Evolutionary conservation across 1,140 invertebrate genomes (phyloP).

Genomic region (Drosophila tsacasi): DNA sequence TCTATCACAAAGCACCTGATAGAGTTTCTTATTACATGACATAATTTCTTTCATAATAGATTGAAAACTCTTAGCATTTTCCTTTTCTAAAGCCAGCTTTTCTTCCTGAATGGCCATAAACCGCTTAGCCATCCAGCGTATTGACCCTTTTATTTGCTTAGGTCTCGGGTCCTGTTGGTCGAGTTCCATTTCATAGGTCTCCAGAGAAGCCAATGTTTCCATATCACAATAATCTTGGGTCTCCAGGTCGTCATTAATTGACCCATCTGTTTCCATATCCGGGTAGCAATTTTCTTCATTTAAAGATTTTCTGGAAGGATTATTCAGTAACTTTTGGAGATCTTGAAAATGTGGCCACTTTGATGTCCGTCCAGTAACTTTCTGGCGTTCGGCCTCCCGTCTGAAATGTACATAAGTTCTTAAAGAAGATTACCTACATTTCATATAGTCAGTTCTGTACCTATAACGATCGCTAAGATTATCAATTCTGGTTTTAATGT

Average conservation of each 20-base stretch:
- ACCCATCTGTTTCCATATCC: background rate
- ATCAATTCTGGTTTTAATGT: constrained; percentile 56
- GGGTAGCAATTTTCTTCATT: background rate
- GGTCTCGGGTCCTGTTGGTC: constrained; percentile 12
- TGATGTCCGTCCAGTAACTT: background rate
- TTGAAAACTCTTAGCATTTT: constrained; percentile 44
- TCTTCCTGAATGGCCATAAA: constrained; percentile 3
- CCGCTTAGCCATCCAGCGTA: background rate
- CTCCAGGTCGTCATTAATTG: background rate
- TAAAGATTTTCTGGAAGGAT: background rate
- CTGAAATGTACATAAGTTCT: background rate
- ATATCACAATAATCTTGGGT: background rate
- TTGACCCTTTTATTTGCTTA: background rate
- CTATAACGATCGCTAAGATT: constrained; percentile 40
- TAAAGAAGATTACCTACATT: background rate
- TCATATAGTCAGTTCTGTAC: constrained; percentile 1
- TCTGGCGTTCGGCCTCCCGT: background rate
- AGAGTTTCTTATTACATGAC: constrained; percentile 29
- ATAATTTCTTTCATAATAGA: constrained; percentile 32
- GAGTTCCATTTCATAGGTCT: constrained; percentile 22
- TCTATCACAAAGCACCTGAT: constrained; percentile 4
- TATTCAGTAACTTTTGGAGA: background rate
- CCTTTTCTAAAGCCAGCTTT: constrained; percentile 25
- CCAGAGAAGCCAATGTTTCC: background rate
- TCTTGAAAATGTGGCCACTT: background rate